Conservation (phyloP, 2,113 vertebrate species). For the Pterocles gutturalis region DNA sequence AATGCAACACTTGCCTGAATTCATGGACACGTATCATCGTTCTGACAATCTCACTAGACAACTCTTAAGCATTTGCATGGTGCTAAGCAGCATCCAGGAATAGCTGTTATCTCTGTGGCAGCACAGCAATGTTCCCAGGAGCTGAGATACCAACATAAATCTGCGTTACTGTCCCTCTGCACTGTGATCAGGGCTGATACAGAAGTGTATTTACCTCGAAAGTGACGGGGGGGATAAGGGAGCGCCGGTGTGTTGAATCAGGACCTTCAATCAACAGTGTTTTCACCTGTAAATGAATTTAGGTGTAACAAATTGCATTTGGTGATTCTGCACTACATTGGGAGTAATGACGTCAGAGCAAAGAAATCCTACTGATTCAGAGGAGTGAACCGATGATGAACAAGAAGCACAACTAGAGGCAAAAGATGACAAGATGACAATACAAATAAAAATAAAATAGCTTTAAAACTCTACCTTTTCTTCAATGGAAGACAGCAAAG, state of each 20-base stretch:
- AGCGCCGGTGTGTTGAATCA: constrained; percentile 87
- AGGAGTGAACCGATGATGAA: neutral
- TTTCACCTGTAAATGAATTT: constrained; percentile 83
- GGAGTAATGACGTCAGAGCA: neutral
- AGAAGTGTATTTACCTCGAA: constrained; percentile 86
- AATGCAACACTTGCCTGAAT: neutral
- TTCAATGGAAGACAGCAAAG: constrained; percentile 90
- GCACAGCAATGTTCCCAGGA: neutral
- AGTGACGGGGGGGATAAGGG: constrained; percentile 89
- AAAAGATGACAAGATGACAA: neutral
- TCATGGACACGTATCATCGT: neutral
- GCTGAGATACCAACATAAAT: neutral
- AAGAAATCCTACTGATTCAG: neutral
- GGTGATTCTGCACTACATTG: neutral
- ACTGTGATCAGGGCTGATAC: neutral
- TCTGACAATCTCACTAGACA: neutral
- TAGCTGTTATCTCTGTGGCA: constrained; percentile 11
- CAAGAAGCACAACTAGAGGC: neutral
- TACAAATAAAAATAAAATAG: neutral
- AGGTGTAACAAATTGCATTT: neutral
- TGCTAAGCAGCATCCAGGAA: neutral
- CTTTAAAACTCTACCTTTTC: constrained; percentile 85
- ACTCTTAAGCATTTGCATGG: neutral
- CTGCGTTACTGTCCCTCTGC: neutral
- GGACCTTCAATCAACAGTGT: constrained; percentile 86